Conservation (phyloP, 2,113 vertebrate genomes). For the Heliornis fulica region DNA sequence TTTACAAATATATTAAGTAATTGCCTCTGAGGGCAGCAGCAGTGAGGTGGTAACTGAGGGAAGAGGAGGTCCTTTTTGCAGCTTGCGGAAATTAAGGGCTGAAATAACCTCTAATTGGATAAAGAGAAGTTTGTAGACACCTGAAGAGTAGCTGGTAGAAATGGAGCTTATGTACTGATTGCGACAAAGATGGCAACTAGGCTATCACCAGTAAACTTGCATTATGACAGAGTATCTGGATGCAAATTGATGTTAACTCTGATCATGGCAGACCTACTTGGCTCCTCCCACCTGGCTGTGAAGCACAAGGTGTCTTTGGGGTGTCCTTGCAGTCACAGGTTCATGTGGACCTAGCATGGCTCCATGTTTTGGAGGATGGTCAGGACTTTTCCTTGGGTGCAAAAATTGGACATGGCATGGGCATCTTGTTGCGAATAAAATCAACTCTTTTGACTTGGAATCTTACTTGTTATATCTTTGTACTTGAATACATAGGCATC, state of each 20-base stretch:
- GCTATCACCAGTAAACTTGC: neutral
- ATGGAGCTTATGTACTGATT: neutral
- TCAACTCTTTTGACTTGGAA: neutral
- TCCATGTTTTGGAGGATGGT: neutral
- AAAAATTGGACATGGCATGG: no score
- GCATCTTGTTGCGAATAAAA: no score
- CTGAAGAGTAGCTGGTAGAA: neutral
- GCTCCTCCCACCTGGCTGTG: rapidly evolving
- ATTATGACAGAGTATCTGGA: neutral
- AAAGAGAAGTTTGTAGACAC: neutral
- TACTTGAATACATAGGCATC: rapidly evolving
- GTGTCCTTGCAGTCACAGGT: neutral
- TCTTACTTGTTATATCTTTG: neutral
- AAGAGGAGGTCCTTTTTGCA: neutral
- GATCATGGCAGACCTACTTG: neutral
- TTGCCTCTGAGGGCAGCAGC: neutral
- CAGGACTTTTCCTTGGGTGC: neutral
- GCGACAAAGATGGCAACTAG: neutral
- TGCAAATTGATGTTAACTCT: neutral
- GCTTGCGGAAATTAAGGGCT: neutral
- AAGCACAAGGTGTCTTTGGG: neutral
- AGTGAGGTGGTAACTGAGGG: neutral
- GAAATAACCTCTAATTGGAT: neutral
- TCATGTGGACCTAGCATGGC: neutral
- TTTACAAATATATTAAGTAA: neutral